These are phyloP conservation scores for Ganaspis sp. DNA, from an alignment of 1,140 invertebrate genomes.

Conservation along the genomic window DNA sequence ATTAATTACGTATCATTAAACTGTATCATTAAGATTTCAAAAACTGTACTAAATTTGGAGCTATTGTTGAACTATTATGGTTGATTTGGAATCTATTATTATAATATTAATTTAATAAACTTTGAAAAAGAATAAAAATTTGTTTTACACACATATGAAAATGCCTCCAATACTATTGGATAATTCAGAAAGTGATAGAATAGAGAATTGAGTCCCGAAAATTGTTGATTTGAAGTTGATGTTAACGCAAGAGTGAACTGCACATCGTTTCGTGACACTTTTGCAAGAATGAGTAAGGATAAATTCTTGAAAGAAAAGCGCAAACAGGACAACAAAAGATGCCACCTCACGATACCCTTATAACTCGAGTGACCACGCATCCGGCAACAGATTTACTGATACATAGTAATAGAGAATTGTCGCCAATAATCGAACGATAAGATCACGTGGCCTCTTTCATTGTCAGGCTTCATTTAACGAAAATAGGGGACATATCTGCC, in stretches of 20 bases:
- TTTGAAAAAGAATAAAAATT: too few relatives aligned
- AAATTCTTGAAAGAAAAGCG: slow-evolving; percentile 5
- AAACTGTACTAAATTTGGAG: too few relatives aligned
- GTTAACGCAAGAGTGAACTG: not conserved
- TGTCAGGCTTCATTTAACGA: slow-evolving; percentile 54
- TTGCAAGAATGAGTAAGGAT: not conserved
- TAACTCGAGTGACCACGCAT: slow-evolving; percentile 56
- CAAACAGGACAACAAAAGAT: slow-evolving; percentile 48
- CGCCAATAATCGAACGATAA: slow-evolving; percentile 63
- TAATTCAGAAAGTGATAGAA: not conserved
- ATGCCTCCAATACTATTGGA: not conserved
- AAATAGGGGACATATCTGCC: slow-evolving; percentile 42
- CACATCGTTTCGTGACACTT: not conserved
- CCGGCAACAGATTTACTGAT: slow-evolving; percentile 61
- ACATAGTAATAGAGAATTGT: slow-evolving; percentile 65
- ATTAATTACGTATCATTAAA: too few relatives aligned
- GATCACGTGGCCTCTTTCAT: slow-evolving; percentile 55
- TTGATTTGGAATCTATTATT: too few relatives aligned
- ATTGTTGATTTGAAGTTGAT: not conserved
- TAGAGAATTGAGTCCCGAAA: too few relatives aligned
- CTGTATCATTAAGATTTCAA: too few relatives aligned
- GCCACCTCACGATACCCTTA: slow-evolving; percentile 52
- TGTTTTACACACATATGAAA: too few relatives aligned
- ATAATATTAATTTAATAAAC: too few relatives aligned
- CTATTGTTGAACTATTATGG: too few relatives aligned